These are phyloP conservation scores for Sebastes matsubarae DNA, from an alignment of 2,797 vertebrate genomes.

Conservation along the genomic window DNA sequence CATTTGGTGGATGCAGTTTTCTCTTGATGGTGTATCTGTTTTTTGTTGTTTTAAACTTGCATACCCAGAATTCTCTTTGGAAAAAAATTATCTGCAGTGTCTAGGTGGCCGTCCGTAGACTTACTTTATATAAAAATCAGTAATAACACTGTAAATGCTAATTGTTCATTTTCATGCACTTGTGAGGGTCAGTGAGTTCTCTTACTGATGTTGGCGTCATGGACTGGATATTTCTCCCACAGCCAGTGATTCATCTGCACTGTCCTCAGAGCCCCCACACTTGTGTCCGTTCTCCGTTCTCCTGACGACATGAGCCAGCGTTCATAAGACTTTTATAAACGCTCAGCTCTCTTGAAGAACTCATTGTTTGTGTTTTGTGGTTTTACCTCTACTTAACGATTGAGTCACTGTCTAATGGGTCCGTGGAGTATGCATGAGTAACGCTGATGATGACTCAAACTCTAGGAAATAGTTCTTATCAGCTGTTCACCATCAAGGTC, in stretches of 20 bases:
- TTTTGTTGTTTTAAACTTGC: neutral
- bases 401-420: conserved; percentile 69
- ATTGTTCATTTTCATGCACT: neutral
- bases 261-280: neutral
- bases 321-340: conserved; percentile 4
- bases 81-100: neutral
- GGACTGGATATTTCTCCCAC: neutral
- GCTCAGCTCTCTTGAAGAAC: neutral
- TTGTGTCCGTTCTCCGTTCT: neutral
- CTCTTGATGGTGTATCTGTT: neutral
- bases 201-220: neutral
- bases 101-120: too few relatives aligned
- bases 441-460: conserved; percentile 60
- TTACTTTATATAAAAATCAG: neutral
- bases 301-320: neutral
- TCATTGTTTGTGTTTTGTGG: conserved; percentile 29
- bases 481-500: neutral
- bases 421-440: conserved; percentile 34
- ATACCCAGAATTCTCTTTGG: neutral
- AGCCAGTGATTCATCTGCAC: conserved; percentile 1
- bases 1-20: neutral
- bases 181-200: neutral
- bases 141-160: neutral
- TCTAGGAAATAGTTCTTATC: conserved; percentile 50
- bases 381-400: conserved; percentile 37